Evolutionary conservation across 2,888 invertebrate genomes (phyloP), one percentile per base, ranked within the genome.

Genomic region (Allacma fusca): DNA sequence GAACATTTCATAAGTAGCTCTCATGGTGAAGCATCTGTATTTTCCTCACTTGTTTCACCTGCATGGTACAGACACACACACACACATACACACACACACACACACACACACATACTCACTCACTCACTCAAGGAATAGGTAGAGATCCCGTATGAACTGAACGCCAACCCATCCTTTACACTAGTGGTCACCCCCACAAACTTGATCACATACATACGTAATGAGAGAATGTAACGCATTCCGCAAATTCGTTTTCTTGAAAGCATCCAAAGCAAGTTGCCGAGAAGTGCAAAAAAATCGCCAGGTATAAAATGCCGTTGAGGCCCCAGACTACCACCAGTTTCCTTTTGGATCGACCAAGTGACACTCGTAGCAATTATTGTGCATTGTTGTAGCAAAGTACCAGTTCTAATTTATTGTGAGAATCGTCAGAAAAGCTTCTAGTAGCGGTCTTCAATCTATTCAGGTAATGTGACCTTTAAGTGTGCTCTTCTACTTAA

Each of bases 291-390:
- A 80, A 83, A 84, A 82, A 84, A 84, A 84, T 84, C 81, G 84
- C 82, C 81, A 83, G 81, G 84, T 84, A 84, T 84, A 84, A 83
- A 84, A 84, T 79, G 77, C 72, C 76, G 78, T 28, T 81, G 83
- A 82, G 84, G 84, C 83, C 84, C 79, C 83, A 82, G 81, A 81
- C 78, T 77, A 77, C 77, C 72, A 69, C 79, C 84, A 84, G 84
- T 84, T 81, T 78, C 77, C 81, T 80, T 78, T 67, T 74, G 74
- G 74, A 67, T 74, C 70, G 24, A 74, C 74, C 69, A 57, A 71
- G 50, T 77, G 57, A 43, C 59, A 29, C 75, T 75, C 57, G 34
- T 73, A 29, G 34, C 21, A 57, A 28, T 71, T 71, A 21, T 71
- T 71, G 71, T 71, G 44, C 57, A 44, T 70, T 44, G 24, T 50